These are phyloP conservation scores for Drosophila koepferae DNA, from an alignment of 2,888 invertebrate species.

Conservation along the genomic window DNA sequence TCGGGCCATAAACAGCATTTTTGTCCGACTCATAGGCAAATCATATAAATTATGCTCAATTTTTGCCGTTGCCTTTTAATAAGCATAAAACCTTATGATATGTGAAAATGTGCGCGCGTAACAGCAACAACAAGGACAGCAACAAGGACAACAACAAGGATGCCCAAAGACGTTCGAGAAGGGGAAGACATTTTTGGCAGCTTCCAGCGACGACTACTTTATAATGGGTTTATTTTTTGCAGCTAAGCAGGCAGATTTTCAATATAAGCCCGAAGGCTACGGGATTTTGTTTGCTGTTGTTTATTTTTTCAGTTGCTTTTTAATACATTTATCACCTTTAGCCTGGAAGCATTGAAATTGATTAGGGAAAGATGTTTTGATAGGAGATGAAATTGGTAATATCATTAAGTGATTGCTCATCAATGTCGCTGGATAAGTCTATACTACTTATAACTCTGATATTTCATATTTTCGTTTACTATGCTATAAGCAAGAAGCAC, in stretches of 20 bases:
- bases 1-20: conserved; percentile 78
- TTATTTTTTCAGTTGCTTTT: not conserved
- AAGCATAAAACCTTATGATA: conserved; percentile 85
- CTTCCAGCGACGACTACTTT: conserved; percentile 2
- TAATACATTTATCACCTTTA: conserved; percentile 5
- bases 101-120: conserved; percentile 84
- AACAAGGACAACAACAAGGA: conserved; percentile 24
- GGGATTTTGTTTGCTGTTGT: not conserved
- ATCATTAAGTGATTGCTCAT: not conserved
- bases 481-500: no score
- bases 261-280: not conserved
- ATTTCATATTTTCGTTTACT: no score
- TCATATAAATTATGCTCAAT: conserved; percentile 80
- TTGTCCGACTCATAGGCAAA: conserved; percentile 76
- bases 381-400: no score
- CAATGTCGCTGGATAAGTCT: not conserved
- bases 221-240: conserved; percentile 9
- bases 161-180: not conserved
- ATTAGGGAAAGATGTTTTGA: no score
- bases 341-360: not conserved
- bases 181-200: conserved; percentile 2
- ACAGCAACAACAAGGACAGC: conserved; percentile 55
- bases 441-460: not conserved
- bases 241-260: conserved; percentile 5
- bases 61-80: conserved; percentile 71